These are phyloP conservation scores for Cephalophus harveyi DNA, from an alignment of 2,113 vertebrate species.

Conservation along the genomic window DNA sequence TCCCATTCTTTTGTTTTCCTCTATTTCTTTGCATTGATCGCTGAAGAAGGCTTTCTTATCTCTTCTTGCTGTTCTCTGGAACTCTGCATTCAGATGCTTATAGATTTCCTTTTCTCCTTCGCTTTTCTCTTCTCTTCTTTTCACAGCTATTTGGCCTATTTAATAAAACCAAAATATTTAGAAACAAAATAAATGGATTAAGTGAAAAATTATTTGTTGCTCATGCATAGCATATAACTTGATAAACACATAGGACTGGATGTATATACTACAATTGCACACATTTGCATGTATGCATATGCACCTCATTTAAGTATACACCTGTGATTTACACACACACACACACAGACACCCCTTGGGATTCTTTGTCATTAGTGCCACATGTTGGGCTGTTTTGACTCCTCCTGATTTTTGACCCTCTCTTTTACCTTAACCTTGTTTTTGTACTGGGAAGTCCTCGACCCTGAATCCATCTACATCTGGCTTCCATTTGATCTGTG, in stretches of 20 bases:
- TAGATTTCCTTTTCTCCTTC: too few species aligned
- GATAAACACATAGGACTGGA: background rate
- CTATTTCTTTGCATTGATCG: too few species aligned
- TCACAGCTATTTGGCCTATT: too few species aligned
- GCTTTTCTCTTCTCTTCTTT: too few species aligned
- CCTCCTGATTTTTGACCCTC: background rate
- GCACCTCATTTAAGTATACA: background rate
- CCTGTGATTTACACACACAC: background rate
- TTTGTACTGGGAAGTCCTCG: background rate
- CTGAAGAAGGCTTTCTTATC: too few species aligned
- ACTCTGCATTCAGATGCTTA: too few species aligned
- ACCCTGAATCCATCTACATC: constrained; percentile 24
- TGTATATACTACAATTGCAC: background rate
- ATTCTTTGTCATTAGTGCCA: background rate
- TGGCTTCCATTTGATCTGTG: constrained; percentile 49
- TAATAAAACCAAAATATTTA: constrained; percentile 14
- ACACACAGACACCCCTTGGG: background rate
- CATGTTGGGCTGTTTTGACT: background rate
- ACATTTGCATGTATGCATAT: background rate
- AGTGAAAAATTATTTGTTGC: background rate
- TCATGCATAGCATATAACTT: background rate
- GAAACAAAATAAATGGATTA: background rate
- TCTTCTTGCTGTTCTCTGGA: too few species aligned
- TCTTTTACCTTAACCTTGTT: background rate
- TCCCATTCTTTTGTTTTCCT: too few species aligned